Conservation (phyloP, 2,888 invertebrate species). For the Epiblema foenella region DNA sequence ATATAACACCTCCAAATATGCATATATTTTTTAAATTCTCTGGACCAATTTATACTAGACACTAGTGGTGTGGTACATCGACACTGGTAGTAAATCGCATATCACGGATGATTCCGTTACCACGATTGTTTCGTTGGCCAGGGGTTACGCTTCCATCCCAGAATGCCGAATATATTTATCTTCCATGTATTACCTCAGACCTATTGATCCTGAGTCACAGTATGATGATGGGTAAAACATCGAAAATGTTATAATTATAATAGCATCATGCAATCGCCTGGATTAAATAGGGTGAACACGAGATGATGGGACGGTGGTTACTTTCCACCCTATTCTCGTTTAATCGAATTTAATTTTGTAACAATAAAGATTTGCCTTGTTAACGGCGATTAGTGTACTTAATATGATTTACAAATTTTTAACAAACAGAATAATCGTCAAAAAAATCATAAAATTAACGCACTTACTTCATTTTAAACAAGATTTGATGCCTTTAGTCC, state of each 20-base stretch:
- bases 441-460: too few relatives aligned
- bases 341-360: constrained; percentile 19
- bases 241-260: constrained; percentile 30
- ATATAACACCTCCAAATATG: neutral
- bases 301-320: constrained; percentile 13
- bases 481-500: too few relatives aligned
- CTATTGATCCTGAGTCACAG: neutral
- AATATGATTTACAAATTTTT: too few relatives aligned
- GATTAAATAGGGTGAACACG: constrained; percentile 19
- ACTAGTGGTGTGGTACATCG: neutral
- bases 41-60: neutral
- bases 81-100: neutral
- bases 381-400: too few relatives aligned
- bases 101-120: neutral
- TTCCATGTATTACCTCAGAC: neutral
- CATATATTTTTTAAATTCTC: neutral
- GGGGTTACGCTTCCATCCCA: neutral
- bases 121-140: constrained; percentile 7
- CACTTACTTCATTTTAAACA: too few relatives aligned
- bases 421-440: too few relatives aligned
- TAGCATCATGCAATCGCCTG: constrained; percentile 24
- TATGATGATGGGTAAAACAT: constrained; percentile 5
- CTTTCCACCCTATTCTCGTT: constrained; percentile 2
- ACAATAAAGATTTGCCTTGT: constrained; percentile 7
- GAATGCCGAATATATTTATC: neutral